Percentiles rank a stretch among this genome's conserved stretches.
Conservation (phyloP, 2,888 invertebrate genomes). For the Agrochola macilenta region DNA sequence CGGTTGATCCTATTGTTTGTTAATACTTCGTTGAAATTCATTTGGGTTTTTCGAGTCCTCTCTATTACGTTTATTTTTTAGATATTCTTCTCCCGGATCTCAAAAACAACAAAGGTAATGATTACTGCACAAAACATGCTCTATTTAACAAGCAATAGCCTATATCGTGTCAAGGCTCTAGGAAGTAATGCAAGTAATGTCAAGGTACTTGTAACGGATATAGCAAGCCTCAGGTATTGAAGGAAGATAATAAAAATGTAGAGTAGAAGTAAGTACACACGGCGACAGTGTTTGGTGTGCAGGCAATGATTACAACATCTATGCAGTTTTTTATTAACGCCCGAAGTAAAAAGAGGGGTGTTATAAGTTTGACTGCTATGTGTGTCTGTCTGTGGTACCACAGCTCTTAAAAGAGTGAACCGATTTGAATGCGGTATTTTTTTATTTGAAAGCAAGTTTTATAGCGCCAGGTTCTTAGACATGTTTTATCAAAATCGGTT, state of each 20-base stretch:
- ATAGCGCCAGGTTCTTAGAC: too few relatives aligned
- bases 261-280: constrained; percentile 12
- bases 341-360: too few relatives aligned
- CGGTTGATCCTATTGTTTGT: too few relatives aligned
- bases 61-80: neutral
- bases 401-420: too few relatives aligned
- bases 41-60: neutral
- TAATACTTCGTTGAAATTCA: too few relatives aligned
- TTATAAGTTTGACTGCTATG: too few relatives aligned
- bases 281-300: neutral
- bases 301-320: too few relatives aligned
- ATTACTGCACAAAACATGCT: constrained; percentile 1
- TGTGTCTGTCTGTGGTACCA: too few relatives aligned
- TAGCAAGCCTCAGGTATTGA: constrained; percentile 2
- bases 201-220: constrained; percentile 53
- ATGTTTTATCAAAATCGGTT: too few relatives aligned
- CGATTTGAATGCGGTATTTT: too few relatives aligned
- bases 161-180: constrained; percentile 45
- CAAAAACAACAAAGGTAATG: neutral
- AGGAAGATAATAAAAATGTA: constrained; percentile 37
- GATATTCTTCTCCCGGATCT: constrained; percentile 28
- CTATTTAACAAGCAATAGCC: constrained; percentile 24
- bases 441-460: too few relatives aligned
- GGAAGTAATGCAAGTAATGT: constrained; percentile 57
- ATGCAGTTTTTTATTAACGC: too few relatives aligned